These are phyloP conservation scores for Caenorhabditis zanzibari DNA, from an alignment of 2,888 invertebrate species.

Conservation along the genomic window DNA sequence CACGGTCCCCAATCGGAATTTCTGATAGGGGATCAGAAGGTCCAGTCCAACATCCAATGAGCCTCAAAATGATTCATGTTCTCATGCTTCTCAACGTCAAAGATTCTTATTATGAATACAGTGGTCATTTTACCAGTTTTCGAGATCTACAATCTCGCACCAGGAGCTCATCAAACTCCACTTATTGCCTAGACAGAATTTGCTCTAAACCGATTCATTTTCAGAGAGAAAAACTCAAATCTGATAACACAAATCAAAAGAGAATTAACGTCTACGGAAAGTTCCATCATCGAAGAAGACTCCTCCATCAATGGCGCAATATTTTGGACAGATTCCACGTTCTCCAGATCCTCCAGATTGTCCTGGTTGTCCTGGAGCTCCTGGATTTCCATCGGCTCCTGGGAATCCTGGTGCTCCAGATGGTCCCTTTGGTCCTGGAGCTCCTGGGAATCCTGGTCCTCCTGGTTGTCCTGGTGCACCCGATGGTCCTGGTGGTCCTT, in stretches of 20 bases:
- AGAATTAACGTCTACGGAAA: slow-evolving; percentile 52
- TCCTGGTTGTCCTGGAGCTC: slow-evolving; percentile 73
- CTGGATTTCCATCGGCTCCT: slow-evolving; percentile 68
- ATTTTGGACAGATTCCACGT: slow-evolving; percentile 81
- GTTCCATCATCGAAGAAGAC: slow-evolving; percentile 82
- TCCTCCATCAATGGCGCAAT: slow-evolving; percentile 82
- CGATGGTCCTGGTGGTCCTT: slow-evolving; percentile 71
- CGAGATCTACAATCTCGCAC: not conserved
- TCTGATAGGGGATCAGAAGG: no score
- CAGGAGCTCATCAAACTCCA: slow-evolving; percentile 33
- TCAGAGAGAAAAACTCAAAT: slow-evolving; percentile 22
- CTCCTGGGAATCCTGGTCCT: slow-evolving; percentile 66
- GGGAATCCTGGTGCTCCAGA: slow-evolving; percentile 70
- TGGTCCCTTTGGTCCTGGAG: slow-evolving; percentile 71
- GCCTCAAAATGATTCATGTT: not conserved
- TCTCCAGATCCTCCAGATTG: slow-evolving; percentile 75
- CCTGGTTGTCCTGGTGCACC: slow-evolving; percentile 68
- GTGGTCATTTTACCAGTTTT: not conserved
- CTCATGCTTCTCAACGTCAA: slow-evolving; percentile 3
- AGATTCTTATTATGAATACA: slow-evolving; percentile 5
- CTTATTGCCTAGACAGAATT: slow-evolving; percentile 13
- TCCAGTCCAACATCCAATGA: slow-evolving; percentile 10
- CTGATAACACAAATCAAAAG: not conserved
- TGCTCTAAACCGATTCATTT: not conserved
- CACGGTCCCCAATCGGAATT: slow-evolving; percentile 22